These are phyloP conservation scores for Campaea margaritaria DNA, from an alignment of 2,888 invertebrate species.

Conservation along the genomic window DNA sequence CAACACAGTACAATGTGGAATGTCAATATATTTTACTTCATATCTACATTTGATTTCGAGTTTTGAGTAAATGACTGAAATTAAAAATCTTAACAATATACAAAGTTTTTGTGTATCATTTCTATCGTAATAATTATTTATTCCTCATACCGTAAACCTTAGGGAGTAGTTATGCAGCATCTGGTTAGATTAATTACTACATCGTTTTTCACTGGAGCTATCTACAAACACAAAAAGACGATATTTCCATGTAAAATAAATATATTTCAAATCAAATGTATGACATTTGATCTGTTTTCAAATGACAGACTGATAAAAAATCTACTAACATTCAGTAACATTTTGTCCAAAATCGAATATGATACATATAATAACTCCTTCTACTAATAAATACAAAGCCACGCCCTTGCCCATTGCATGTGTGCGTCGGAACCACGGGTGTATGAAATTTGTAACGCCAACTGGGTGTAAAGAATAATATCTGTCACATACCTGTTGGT, in stretches of 20 bases:
- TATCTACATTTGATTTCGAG: conserved; percentile 81
- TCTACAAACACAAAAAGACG: conserved; percentile 84
- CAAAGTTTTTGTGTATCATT: conserved; percentile 68
- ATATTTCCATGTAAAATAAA: conserved; percentile 83
- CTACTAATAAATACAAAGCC: conserved; percentile 66
- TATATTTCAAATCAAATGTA: conserved; percentile 85
- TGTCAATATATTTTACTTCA: conserved; percentile 85
- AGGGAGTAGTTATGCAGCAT: conserved; percentile 58
- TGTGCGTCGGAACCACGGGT: too few species aligned
- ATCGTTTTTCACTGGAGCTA: conserved; percentile 77
- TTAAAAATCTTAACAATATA: conserved; percentile 79
- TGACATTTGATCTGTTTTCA: conserved; percentile 82
- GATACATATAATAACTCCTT: conserved; percentile 81
- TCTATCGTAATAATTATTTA: conserved; percentile 55
- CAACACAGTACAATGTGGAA: conserved; percentile 83
- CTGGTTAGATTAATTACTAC: conserved; percentile 64
- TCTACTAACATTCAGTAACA: conserved; percentile 84
- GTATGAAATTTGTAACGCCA: too few species aligned
- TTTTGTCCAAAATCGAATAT: conserved; percentile 80
- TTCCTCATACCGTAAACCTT: conserved; percentile 55
- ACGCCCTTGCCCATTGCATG: conserved; percentile 61
- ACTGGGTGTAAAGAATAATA: too few species aligned
- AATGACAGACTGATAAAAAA: conserved; percentile 83
- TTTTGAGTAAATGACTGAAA: conserved; percentile 77
- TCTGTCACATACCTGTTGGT: too few species aligned